phyloP scores from a whole-genome alignment of 2,113 vertebrate genomes.

The Forbesichthys papilliferus region DNA sequence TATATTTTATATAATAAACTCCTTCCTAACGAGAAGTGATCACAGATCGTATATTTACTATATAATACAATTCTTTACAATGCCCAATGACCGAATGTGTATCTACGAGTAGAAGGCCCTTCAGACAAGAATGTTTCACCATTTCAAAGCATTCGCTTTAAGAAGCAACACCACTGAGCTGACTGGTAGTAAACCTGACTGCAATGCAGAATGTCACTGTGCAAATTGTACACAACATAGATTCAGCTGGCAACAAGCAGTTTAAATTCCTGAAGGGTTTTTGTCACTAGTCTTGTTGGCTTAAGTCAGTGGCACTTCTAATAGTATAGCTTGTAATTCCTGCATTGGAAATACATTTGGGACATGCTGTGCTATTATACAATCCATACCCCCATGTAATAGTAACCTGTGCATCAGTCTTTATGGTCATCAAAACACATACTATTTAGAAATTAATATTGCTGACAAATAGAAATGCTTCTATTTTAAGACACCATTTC shows the following conservation, averaged over 20 bases:
- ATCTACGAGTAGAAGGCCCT: too few species aligned
- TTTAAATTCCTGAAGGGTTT: conserved; percentile 59
- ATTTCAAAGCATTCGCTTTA: conserved; percentile 12
- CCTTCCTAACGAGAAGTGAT: neutral
- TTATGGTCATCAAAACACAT: neutral
- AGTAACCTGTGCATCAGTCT: too few species aligned
- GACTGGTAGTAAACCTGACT: conserved; percentile 30
- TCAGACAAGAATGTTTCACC: neutral
- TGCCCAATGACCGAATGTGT: too few species aligned
- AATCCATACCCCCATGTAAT: too few species aligned
- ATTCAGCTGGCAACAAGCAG: conserved; percentile 48
- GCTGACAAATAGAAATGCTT: too few species aligned
- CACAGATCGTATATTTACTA: too few species aligned
- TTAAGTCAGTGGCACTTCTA: conserved; percentile 1
- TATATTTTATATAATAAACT: neutral
- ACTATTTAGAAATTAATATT: neutral
- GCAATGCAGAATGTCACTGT: conserved; percentile 17
- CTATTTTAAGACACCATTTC: too few species aligned
- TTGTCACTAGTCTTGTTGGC: conserved; percentile 9
- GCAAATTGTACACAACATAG: conserved; percentile 35
- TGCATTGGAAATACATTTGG: neutral
- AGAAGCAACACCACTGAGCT: conserved; percentile 28
- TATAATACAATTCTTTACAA: too few species aligned
- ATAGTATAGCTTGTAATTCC: neutral
- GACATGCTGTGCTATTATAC: neutral